Evolutionary conservation across 35 echinoderm and acorn worm species (phyloP).

Genomic region (Stichopus chloronotus): DNA sequence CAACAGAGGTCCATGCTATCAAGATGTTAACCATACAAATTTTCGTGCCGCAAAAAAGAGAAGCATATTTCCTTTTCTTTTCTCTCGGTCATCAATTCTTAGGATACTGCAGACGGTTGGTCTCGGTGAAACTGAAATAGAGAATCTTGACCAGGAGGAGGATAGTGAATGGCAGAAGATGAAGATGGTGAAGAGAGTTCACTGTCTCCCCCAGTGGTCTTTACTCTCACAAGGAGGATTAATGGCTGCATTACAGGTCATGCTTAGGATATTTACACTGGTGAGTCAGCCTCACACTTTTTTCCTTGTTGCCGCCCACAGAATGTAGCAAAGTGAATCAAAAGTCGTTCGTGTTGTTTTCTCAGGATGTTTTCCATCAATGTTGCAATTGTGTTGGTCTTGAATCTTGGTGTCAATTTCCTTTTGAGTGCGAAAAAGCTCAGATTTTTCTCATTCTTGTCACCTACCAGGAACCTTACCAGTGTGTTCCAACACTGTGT

Average conservation of each 20-base stretch:
- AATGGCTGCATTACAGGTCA: slow-evolving; percentile 80
- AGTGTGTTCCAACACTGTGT: slow-evolving; percentile 86
- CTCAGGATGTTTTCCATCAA: no score
- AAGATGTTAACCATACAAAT: no score
- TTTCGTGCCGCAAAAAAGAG: no score
- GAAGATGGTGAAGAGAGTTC: slow-evolving; percentile 10
- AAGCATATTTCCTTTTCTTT: no score
- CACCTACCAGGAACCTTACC: slow-evolving; percentile 80
- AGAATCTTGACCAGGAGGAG: slow-evolving; percentile 65
- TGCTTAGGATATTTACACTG: slow-evolving; percentile 83
- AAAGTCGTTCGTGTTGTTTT: no score
- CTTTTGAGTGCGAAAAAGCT: no score
- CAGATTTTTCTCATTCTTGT: neutral
- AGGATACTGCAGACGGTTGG: slow-evolving; percentile 85
- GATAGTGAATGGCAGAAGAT: slow-evolving; percentile 20
- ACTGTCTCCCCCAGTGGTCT: slow-evolving; percentile 78
- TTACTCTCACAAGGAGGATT: slow-evolving; percentile 87
- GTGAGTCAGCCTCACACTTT: slow-evolving; percentile 30
- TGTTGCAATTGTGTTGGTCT: no score
- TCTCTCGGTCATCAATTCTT: no score
- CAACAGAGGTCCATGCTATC: no score
- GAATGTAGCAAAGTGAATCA: no score
- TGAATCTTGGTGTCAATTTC: no score
- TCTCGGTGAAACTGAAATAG: slow-evolving; percentile 31
- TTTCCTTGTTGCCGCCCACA: neutral